Conservation (phyloP, 2,797 vertebrate genomes). For the Hafferia zeledoni region DNA sequence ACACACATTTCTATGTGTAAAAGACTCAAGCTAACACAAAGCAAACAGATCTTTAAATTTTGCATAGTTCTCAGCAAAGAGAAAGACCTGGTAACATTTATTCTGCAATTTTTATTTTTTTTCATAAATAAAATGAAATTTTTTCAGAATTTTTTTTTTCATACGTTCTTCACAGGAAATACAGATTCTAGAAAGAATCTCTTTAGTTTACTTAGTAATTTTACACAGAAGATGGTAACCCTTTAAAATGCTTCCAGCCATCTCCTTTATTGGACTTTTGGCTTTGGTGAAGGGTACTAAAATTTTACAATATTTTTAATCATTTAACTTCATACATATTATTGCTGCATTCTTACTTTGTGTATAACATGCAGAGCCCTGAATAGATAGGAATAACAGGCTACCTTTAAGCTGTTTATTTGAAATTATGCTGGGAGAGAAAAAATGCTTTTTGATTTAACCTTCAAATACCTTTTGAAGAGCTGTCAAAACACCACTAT, state of each 20-base stretch:
- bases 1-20: neutral
- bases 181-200: neutral
- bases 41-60: neutral
- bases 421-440: neutral
- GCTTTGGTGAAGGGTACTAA: neutral
- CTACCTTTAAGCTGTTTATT: neutral
- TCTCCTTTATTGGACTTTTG: neutral
- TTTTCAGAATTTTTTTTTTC: neutral
- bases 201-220: neutral
- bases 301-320: neutral
- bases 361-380: neutral
- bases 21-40: neutral
- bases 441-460: neutral
- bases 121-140: rapidly evolving
- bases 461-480: slow-evolving; percentile 1
- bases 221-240: neutral
- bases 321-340: neutral
- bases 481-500: neutral
- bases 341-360: neutral
- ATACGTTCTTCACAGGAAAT: neutral
- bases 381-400: neutral
- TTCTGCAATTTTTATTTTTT: neutral
- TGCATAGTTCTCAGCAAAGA: neutral
- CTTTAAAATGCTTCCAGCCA: neutral
- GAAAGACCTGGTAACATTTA: neutral